Conservation (phyloP, 2,888 invertebrate species). For the Cantharis lateralis region DNA sequence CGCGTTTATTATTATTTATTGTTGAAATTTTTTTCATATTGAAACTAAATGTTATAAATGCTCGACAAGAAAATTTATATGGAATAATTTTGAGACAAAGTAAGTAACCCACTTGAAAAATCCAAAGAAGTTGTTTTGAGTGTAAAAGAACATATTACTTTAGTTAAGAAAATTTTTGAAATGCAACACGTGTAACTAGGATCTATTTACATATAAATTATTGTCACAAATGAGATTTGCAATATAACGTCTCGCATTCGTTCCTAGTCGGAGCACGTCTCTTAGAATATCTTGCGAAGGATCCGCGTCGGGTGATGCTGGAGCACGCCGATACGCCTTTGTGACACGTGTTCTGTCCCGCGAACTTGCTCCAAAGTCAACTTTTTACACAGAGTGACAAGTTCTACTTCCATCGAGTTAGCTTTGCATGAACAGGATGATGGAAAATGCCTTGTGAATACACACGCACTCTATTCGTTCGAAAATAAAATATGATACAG, state of each 20-base stretch:
- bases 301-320: constrained; percentile 36
- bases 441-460: constrained; percentile 43
- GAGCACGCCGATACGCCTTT: constrained; percentile 44
- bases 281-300: constrained; percentile 48
- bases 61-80: background rate
- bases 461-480: constrained; percentile 37
- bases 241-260: constrained; percentile 51
- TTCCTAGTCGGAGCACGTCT: constrained; percentile 47
- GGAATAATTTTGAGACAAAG: background rate
- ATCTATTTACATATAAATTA: constrained; percentile 57
- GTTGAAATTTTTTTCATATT: background rate
- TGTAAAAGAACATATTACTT: constrained; percentile 11
- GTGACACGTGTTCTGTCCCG: constrained; percentile 49
- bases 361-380: constrained; percentile 48
- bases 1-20: background rate
- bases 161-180: constrained; percentile 39
- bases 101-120: background rate
- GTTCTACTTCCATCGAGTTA: constrained; percentile 43
- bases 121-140: background rate
- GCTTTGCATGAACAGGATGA: constrained; percentile 44
- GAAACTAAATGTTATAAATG: background rate
- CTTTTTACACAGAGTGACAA: constrained; percentile 48
- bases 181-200: constrained; percentile 50
- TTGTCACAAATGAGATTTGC: constrained; percentile 57
- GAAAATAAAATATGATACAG: constrained; percentile 36